Percentiles rank a stretch among this genome's conserved stretches.
Conservation (phyloP, 2,888 invertebrate genomes). For the Deroplatys truncata region DNA sequence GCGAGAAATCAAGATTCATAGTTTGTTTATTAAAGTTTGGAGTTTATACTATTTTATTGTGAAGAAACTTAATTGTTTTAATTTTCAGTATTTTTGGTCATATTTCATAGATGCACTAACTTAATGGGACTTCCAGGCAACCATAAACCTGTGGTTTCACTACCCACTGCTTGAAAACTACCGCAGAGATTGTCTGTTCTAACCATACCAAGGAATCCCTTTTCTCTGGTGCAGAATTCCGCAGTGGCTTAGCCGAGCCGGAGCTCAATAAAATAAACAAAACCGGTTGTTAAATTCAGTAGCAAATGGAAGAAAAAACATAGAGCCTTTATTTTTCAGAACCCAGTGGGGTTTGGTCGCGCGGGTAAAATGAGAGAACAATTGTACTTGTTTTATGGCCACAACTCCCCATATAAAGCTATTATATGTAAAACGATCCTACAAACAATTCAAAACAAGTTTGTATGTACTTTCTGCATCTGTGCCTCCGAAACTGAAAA, state of each 20-base stretch:
- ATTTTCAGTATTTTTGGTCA: no score
- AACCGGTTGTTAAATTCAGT: not conserved
- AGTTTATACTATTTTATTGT: no score
- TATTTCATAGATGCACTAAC: no score
- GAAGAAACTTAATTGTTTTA: no score
- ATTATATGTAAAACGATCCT: not conserved
- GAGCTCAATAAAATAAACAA: not conserved
- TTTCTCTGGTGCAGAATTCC: not conserved
- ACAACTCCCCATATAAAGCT: not conserved
- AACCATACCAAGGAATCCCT: not conserved
- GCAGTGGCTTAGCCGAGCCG: not conserved
- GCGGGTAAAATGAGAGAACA: not conserved
- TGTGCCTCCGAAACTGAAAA: not conserved
- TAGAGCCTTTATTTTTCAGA: not conserved
- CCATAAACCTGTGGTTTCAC: no score
- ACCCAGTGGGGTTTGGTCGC: not conserved
- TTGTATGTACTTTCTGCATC: not conserved
- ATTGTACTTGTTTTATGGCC: not conserved
- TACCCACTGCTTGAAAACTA: not conserved
- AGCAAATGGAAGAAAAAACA: not conserved
- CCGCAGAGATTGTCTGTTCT: not conserved
- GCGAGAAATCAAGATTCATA: no score
- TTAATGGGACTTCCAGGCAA: no score
- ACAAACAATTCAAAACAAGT: not conserved
- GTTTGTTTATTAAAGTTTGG: no score